phyloP scores from a whole-genome alignment of 1,140 invertebrate species.

The Theocolax elegans region DNA sequence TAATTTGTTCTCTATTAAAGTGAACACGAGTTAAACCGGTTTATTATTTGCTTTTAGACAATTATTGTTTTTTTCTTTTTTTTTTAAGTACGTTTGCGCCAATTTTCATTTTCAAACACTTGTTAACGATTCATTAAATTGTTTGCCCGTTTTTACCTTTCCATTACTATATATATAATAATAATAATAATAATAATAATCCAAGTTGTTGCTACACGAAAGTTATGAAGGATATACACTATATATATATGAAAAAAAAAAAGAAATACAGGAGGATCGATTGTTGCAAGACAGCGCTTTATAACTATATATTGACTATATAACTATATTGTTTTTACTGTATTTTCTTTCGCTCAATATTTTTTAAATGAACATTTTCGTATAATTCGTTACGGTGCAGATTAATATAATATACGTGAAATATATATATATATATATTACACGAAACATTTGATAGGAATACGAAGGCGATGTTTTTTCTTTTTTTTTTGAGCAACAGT shows the following conservation, averaged over 20 bases:
- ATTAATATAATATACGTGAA: no score
- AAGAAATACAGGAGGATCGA: not conserved
- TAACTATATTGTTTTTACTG: constrained; percentile 41
- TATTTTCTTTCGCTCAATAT: constrained; percentile 27
- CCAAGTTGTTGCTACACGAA: no score
- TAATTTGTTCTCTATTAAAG: constrained; percentile 17
- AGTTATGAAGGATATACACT: no score
- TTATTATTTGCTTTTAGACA: not conserved
- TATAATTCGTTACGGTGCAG: constrained; percentile 45
- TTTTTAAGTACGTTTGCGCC: not conserved
- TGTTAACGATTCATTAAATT: constrained; percentile 10
- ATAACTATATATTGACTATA: constrained; percentile 44
- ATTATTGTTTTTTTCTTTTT: constrained; percentile 19
- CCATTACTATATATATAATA: no score
- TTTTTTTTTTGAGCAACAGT: constrained; percentile 36
- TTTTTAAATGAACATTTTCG: constrained; percentile 47
- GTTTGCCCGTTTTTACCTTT: not conserved
- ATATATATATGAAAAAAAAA: not conserved
- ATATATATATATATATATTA: constrained; percentile 13
- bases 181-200: no score
- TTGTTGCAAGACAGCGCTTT: constrained; percentile 33
- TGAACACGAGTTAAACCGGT: constrained; percentile 10
- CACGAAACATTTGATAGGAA: constrained; percentile 20
- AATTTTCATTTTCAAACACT: not conserved
- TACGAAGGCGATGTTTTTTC: constrained; percentile 17